phyloP scores from a whole-genome alignment of 2,797 vertebrate species.

The Crocidura indochinensis region DNA sequence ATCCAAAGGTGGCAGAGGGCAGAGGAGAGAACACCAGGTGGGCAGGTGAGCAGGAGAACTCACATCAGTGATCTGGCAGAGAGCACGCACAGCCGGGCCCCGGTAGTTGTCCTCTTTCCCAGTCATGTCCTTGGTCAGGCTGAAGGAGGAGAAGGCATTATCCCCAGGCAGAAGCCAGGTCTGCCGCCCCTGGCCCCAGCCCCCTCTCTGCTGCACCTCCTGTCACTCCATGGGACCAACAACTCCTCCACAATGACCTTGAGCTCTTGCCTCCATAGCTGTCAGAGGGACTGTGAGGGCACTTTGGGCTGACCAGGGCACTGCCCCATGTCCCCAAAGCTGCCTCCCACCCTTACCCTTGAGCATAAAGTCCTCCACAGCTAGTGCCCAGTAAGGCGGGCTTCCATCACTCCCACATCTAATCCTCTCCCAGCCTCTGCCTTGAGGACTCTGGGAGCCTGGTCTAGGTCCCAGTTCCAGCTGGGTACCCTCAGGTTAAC shows the following conservation, averaged over 20 bases:
- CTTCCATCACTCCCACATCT: rapidly evolving
- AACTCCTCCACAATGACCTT: too few species aligned
- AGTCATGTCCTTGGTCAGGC: conserved; percentile 94
- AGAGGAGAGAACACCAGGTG: too few species aligned
- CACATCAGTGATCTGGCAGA: conserved; percentile 93
- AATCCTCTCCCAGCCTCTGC: not conserved
- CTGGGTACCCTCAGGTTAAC: not conserved
- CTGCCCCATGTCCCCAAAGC: not conserved
- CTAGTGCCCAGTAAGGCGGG: too few species aligned
- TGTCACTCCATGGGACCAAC: not conserved
- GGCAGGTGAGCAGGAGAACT: conserved; percentile 75
- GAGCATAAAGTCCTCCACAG: not conserved
- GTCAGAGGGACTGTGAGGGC: not conserved
- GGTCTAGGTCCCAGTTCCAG: conserved; percentile 23
- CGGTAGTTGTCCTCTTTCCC: conserved; percentile 93
- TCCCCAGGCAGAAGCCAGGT: not conserved
- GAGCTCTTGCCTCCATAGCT: too few species aligned
- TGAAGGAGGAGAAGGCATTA: conserved; percentile 70
- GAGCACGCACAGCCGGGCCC: conserved; percentile 91
- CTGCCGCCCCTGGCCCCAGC: not conserved
- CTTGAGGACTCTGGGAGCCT: not conserved
- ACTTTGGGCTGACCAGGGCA: not conserved
- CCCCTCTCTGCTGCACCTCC: too few species aligned
- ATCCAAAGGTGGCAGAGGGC: not conserved
- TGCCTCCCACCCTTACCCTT: not conserved